These are phyloP conservation scores for Candoia aspera DNA, from an alignment of 2,113 vertebrate species.

Conservation along the genomic window DNA sequence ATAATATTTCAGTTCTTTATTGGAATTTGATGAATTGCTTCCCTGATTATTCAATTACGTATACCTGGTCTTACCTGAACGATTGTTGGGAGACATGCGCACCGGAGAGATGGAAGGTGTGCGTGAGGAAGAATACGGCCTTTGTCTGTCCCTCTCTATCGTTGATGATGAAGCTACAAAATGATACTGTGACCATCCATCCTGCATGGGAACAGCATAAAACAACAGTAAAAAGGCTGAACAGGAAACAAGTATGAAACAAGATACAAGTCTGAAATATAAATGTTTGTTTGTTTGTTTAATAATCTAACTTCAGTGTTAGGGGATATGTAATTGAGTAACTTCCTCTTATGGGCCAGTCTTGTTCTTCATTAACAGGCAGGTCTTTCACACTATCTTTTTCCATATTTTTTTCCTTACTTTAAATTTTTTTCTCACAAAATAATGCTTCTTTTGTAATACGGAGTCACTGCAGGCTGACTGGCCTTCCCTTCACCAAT, in stretches of 20 bases:
- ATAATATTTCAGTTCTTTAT: background rate
- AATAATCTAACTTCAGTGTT: background rate
- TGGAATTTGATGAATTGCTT: fast-evolving
- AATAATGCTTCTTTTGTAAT: background rate
- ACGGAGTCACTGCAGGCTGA: background rate
- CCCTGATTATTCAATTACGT: fast-evolving
- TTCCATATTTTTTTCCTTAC: background rate
- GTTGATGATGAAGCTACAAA: slow-evolving; percentile 97
- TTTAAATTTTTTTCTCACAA: background rate
- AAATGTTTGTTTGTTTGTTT: background rate
- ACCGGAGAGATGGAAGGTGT: slow-evolving; percentile 97
- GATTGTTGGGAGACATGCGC: slow-evolving; percentile 96
- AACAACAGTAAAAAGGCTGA: fast-evolving
- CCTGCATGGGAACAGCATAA: slow-evolving; percentile 74
- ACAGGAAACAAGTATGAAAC: fast-evolving
- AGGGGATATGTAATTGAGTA: fast-evolving
- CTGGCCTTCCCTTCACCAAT: background rate
- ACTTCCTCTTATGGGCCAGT: background rate
- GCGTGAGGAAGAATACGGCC: slow-evolving; percentile 95
- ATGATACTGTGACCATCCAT: slow-evolving; percentile 98
- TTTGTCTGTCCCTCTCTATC: slow-evolving; percentile 96
- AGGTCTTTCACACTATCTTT: background rate
- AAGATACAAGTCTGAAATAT: background rate
- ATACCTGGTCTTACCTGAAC: slow-evolving; percentile 83
- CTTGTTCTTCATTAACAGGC: background rate